These are phyloP conservation scores for Phytoseiulus persimilis DNA, from an alignment of 2,888 invertebrate genomes.

Conservation along the genomic window DNA sequence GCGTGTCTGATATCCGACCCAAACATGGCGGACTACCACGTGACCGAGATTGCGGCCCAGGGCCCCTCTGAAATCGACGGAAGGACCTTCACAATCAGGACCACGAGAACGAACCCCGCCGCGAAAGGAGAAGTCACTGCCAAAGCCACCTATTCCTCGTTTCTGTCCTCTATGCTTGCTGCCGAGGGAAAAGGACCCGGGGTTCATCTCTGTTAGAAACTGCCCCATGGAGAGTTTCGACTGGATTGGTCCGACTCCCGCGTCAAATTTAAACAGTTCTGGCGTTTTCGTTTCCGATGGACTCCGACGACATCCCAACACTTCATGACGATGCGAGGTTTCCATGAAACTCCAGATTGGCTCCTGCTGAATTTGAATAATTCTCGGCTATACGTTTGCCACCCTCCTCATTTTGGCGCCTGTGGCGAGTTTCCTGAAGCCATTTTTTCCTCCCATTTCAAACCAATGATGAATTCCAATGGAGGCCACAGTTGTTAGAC, in stretches of 20 bases:
- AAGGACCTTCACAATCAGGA: slow-evolving; percentile 48
- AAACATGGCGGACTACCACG: slow-evolving; percentile 53
- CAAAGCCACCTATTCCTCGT: slow-evolving; percentile 54
- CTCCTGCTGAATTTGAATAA: neutral
- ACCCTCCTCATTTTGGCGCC: neutral
- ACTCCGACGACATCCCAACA: neutral
- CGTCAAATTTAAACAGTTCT: neutral
- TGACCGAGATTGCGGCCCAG: slow-evolving; percentile 54
- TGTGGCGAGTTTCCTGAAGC: too few species aligned
- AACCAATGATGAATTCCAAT: too few species aligned
- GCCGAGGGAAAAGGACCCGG: slow-evolving; percentile 45
- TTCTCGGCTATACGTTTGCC: neutral
- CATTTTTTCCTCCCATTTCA: too few species aligned
- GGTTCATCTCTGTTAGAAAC: slow-evolving; percentile 46
- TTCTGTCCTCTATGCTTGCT: slow-evolving; percentile 47
- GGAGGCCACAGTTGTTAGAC: too few species aligned
- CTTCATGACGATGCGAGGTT: neutral
- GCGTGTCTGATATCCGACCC: slow-evolving; percentile 55
- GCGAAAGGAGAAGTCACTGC: slow-evolving; percentile 54
- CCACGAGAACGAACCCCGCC: slow-evolving; percentile 54
- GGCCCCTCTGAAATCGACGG: slow-evolving; percentile 49
- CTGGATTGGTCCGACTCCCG: neutral
- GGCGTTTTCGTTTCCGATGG: neutral
- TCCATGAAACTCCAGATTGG: neutral
- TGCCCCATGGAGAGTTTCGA: neutral